Base-by-base conservation (phyloP, 1,140 invertebrate genomes). In the Cecropterus lyciades region DNA sequence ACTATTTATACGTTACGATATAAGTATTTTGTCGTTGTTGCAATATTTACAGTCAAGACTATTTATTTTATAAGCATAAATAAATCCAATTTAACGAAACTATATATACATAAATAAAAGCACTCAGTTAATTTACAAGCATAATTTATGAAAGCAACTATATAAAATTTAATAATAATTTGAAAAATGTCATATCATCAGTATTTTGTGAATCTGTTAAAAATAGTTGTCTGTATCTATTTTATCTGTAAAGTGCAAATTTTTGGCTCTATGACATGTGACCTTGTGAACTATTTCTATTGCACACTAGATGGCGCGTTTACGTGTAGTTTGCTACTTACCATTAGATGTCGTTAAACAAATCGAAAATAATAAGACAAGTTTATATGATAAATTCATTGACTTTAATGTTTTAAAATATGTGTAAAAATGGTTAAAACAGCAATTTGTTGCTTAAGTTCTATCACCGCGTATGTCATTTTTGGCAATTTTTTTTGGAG, bases 261-360 rank as follows among this genome's bases (percentile, higher is more conserved):
- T 33, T 20, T 52, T 37, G 9, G 20, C n/a, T 52, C 27, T 52
- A 52, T 52, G 51, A 49, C 11, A 40, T 9, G 16, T 48, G 55
- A 53, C 67, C 55, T 57, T 45, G 42, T n/a, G 0, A 11, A 13
- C 16, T 48, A 59, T n/a, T n/a, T 55, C 70, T 75, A 75, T 63
- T 62, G 24, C 10, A 42, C 40, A 72, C 62, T 40, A 72, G 70
- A 75, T 75, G 70, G 43, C 65, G 42, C 20, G 43, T 20, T n/a
- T 1, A 33, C 16, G 8, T 33, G 7, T 15, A 15, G 3, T 7
- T 14, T 11, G 24, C 55, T 45, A 45, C 24, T 57, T 6, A 10
- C 8, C 55, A 57, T 20, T 30, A 57, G 55, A 57, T 56, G 52
- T 56, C 52, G 20, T 24, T 24, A 24, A 3, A 17, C 6, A 10